These are phyloP conservation scores for Seison nebaliae DNA, from an alignment of 1,140 invertebrate genomes.

Conservation along the genomic window DNA sequence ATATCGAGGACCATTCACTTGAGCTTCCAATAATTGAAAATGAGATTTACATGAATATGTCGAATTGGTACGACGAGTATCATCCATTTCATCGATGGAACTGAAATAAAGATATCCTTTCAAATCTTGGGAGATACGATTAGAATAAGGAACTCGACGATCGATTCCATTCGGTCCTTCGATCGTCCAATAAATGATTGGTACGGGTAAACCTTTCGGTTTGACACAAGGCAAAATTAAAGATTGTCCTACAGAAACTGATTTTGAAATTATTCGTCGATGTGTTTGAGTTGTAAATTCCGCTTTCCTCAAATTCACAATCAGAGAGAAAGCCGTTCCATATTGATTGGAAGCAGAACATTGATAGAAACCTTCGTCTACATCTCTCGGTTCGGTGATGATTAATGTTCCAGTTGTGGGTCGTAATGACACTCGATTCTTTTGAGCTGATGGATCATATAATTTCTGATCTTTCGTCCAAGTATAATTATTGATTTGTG, in stretches of 20 bases:
- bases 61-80: too few relatives aligned
- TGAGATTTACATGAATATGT: too few relatives aligned
- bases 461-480: slow-evolving; percentile 12
- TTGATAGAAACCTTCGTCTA: slow-evolving; percentile 72
- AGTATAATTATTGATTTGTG: slow-evolving; percentile 8
- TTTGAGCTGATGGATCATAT: slow-evolving; percentile 12
- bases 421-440: slow-evolving; percentile 9
- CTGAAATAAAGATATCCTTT: slow-evolving; percentile 10
- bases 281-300: background rate
- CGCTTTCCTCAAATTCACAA: background rate
- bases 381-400: slow-evolving; percentile 54
- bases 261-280: background rate
- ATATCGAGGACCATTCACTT: too few relatives aligned
- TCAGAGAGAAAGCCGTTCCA: slow-evolving; percentile 40
- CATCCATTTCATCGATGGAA: too few relatives aligned
- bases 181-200: slow-evolving; percentile 10
- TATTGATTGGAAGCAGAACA: slow-evolving; percentile 82
- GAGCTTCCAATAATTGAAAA: too few relatives aligned
- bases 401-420: slow-evolving; percentile 45
- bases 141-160: slow-evolving; percentile 1
- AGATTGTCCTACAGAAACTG: slow-evolving; percentile 1
- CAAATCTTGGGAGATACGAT: slow-evolving; percentile 9
- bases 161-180: slow-evolving; percentile 8
- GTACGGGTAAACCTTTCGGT: slow-evolving; percentile 10
- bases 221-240: slow-evolving; percentile 7